A percentile compares a stretch with the other conserved stretches of the same genome.
Conservation (phyloP, 2,113 vertebrate species). For the Podarcis raffonei region DNA sequence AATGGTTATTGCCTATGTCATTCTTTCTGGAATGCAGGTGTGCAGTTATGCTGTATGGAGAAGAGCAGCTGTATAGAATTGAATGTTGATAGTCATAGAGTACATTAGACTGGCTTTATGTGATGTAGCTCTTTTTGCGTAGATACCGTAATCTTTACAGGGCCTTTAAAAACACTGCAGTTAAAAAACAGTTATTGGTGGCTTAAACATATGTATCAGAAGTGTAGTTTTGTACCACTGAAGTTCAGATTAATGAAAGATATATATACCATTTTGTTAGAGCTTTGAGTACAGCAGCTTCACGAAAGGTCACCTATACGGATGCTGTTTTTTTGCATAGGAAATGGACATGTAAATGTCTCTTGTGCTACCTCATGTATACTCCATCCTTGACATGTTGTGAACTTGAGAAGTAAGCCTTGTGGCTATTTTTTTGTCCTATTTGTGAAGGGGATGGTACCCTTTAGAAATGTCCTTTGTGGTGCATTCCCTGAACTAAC, state of each 20-base stretch:
- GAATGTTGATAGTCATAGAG: not conserved
- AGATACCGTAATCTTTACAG: not conserved
- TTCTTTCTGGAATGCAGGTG: not conserved
- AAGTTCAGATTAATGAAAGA: not conserved
- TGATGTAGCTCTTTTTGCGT: not conserved
- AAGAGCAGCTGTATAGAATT: not conserved
- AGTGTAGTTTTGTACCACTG: not conserved
- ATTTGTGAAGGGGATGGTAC: not conserved
- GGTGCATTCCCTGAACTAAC: not conserved
- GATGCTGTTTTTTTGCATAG: not conserved
- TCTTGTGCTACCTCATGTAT: not conserved
- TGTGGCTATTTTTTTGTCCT: not conserved
- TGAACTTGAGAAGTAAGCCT: not conserved
- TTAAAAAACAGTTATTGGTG: slow-evolving; percentile 6
- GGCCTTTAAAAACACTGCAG: not conserved
- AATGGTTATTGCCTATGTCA: not conserved
- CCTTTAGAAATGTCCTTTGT: not conserved
- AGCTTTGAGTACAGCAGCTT: not conserved
- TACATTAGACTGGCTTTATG: not conserved
- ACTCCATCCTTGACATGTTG: not conserved
- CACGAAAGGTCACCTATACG: not conserved
- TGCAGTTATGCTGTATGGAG: not conserved
- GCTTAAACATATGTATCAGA: slow-evolving; percentile 14
- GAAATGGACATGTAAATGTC: not conserved
- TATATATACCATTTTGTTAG: not conserved